Conservation (phyloP, 1,140 invertebrate species). For the Chionoecetes opilio region DNA sequence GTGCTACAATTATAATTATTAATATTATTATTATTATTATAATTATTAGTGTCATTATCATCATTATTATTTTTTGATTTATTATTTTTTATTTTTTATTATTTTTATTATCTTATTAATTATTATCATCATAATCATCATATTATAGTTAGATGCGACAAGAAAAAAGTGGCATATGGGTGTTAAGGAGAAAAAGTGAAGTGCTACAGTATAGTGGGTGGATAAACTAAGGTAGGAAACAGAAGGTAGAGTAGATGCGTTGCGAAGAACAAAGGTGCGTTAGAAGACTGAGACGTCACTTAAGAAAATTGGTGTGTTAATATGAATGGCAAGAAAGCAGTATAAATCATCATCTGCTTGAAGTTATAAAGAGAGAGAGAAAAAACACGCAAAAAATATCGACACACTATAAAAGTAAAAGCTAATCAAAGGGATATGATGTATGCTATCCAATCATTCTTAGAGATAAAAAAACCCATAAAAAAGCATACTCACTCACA, state of each 20-base stretch:
- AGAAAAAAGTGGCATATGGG: background rate
- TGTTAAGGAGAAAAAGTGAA: background rate
- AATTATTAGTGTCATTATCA: too few species aligned
- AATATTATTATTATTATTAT: too few species aligned
- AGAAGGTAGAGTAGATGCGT: background rate
- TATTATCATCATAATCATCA: too few species aligned
- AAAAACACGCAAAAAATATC: background rate
- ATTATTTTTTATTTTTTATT: too few species aligned
- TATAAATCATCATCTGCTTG: background rate
- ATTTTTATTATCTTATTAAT: too few species aligned
- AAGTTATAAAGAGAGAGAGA: background rate
- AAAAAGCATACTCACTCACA: background rate
- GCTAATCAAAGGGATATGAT: slow-evolving; percentile 12
- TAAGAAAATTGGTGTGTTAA: slow-evolving; percentile 30
- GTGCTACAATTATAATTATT: too few species aligned
- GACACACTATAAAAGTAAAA: background rate
- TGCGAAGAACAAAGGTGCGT: background rate
- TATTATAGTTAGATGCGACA: too few species aligned
- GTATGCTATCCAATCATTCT: background rate
- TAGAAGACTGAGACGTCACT: slow-evolving; percentile 36
- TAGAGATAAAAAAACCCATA: background rate
- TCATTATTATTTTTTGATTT: too few species aligned
- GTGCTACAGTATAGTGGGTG: background rate
- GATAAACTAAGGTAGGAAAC: background rate
- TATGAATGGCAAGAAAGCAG: background rate